Conservation (phyloP, 2,888 invertebrate species). For the Cheilosia scutellata region DNA sequence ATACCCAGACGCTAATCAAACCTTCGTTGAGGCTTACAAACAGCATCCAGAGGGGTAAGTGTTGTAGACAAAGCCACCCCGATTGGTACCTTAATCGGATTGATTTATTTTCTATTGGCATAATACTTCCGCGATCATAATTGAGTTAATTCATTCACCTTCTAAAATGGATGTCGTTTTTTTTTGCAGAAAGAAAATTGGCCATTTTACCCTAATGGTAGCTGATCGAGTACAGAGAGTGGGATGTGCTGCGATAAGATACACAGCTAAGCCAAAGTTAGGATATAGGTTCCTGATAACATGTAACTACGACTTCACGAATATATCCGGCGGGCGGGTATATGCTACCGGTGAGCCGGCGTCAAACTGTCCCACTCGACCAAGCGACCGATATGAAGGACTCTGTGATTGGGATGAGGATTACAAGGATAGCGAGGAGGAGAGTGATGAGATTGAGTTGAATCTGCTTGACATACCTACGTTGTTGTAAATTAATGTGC, state of each 20-base stretch:
- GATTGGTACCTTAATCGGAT: slow-evolving; percentile 7
- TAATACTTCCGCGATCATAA: slow-evolving; percentile 8
- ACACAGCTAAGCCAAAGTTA: slow-evolving; percentile 65
- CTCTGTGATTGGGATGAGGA: slow-evolving; percentile 81
- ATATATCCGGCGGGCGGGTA: slow-evolving; percentile 80
- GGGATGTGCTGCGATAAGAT: slow-evolving; percentile 82
- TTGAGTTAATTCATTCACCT: background rate
- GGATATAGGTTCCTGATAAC: slow-evolving; percentile 80
- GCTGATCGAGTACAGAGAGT: slow-evolving; percentile 81
- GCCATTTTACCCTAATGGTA: slow-evolving; percentile 82
- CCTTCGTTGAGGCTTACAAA: slow-evolving; percentile 79
- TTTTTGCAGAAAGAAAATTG: slow-evolving; percentile 81
- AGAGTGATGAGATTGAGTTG: slow-evolving; percentile 76
- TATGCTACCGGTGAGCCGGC: slow-evolving; percentile 80
- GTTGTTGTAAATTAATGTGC: slow-evolving; percentile 28
- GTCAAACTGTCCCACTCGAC: slow-evolving; percentile 79
- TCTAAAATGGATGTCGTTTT: slow-evolving; percentile 1
- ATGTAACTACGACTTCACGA: slow-evolving; percentile 83
- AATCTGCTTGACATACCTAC: slow-evolving; percentile 72
- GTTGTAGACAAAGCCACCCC: background rate
- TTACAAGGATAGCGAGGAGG: slow-evolving; percentile 79
- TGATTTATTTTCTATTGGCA: background rate
- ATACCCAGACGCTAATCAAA: slow-evolving; percentile 81
- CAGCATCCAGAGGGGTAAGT: slow-evolving; percentile 80
- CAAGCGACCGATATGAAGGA: slow-evolving; percentile 79